Conservation (phyloP, 92 coral and sea anemone species). For the Epizoanthus stellaris region DNA sequence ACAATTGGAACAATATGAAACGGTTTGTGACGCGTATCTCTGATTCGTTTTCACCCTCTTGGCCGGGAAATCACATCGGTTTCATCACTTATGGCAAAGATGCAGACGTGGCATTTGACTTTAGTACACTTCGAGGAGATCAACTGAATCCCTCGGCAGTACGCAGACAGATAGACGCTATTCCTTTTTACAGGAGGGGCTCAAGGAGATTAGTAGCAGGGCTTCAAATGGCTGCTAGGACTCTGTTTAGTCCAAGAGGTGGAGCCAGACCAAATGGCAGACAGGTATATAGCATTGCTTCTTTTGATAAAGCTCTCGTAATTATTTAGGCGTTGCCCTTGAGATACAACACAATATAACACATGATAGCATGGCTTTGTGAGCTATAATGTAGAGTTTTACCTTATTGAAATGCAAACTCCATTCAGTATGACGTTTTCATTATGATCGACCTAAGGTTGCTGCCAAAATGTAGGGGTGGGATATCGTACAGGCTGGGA, state of each 20-base stretch:
- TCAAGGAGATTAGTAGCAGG: conserved; percentile 65
- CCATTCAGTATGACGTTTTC: too few species aligned
- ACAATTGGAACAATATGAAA: conserved; percentile 55
- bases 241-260: conserved; percentile 67
- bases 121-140: conserved; percentile 76
- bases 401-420: too few species aligned
- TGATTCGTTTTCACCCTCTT: conserved; percentile 68
- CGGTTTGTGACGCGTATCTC: conserved; percentile 68
- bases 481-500: too few species aligned
- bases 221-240: conserved; percentile 58
- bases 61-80: conserved; percentile 71
- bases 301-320: not conserved
- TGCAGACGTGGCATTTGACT: conserved; percentile 60
- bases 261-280: conserved; percentile 72
- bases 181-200: conserved; percentile 56
- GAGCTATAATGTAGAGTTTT: too few species aligned
- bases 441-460: too few species aligned
- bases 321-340: not conserved
- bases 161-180: conserved; percentile 48
- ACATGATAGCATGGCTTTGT: too few species aligned
- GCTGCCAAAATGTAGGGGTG: too few species aligned
- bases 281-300: conserved; percentile 56
- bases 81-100: conserved; percentile 67
- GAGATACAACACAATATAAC: too few species aligned
- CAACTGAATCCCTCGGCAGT: conserved; percentile 59